Conservation (phyloP, 2,113 vertebrate species). For the Sinocyclocheilus maitianheensis region DNA sequence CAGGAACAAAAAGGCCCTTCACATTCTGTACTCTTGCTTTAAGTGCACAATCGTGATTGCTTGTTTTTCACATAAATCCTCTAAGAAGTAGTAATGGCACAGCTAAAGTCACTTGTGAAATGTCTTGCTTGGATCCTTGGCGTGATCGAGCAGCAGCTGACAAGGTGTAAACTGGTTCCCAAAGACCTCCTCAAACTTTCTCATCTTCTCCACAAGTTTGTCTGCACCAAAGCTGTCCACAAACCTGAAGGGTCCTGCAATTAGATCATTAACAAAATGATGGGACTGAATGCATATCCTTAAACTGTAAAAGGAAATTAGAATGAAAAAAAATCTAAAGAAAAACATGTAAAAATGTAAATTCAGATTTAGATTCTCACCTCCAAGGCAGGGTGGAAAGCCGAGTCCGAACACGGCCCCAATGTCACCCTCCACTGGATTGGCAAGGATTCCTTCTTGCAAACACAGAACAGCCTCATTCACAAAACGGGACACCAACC, state of each 20-base stretch:
- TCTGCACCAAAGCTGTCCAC: constrained; percentile 84
- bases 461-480: constrained; percentile 93
- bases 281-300: not conserved
- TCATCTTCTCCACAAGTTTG: constrained; percentile 89
- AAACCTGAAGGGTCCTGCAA: constrained; percentile 91
- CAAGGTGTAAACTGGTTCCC: constrained; percentile 91
- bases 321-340: too few species aligned
- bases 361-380: constrained; percentile 69
- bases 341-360: too few species aligned
- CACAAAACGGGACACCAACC: constrained; percentile 88
- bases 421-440: constrained; percentile 90
- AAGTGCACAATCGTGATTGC: constrained; percentile 8
- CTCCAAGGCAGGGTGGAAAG: constrained; percentile 93
- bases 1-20: constrained; percentile 9
- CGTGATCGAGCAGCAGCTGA: constrained; percentile 89
- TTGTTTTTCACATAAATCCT: not conserved
- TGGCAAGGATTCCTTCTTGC: constrained; percentile 91
- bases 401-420: constrained; percentile 95
- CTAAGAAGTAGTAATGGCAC: constrained; percentile 48
- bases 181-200: constrained; percentile 83
- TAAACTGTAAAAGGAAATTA: too few species aligned
- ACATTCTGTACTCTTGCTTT: constrained; percentile 23
- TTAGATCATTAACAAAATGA: not conserved
- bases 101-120: constrained; percentile 83
- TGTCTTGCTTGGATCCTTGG: constrained; percentile 83